Percentiles rank a stretch among this genome's conserved stretches.
These are phyloP conservation scores for Heteromurus nitidus DNA, from an alignment of 2,888 invertebrate species.

Conservation along the genomic window DNA sequence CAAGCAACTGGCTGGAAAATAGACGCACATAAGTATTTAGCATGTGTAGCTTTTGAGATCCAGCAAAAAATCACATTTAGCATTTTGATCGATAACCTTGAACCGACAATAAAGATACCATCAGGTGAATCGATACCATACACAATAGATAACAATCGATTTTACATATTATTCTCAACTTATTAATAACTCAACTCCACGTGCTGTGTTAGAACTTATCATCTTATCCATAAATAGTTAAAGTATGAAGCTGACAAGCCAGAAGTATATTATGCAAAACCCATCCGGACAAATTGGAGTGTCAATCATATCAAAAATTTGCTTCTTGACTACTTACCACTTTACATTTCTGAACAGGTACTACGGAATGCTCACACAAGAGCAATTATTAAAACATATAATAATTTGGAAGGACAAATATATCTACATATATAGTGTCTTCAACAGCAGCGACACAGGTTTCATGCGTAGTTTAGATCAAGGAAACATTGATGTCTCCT, in stretches of 20 bases:
- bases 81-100: neutral
- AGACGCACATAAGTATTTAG: too few relatives aligned
- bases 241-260: slow-evolving; percentile 3
- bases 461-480: neutral
- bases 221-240: neutral
- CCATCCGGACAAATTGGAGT: slow-evolving; percentile 41
- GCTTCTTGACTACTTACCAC: neutral
- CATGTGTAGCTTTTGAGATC: too few relatives aligned
- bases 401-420: neutral
- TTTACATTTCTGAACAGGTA: too few relatives aligned
- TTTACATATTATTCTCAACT: too few relatives aligned
- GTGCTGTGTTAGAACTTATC: neutral
- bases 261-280: slow-evolving; percentile 17
- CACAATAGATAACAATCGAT: too few relatives aligned
- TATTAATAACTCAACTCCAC: slow-evolving; percentile 4
- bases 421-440: too few relatives aligned
- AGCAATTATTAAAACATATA: neutral
- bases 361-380: too few relatives aligned
- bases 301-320: slow-evolving; percentile 37
- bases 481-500: slow-evolving; percentile 5
- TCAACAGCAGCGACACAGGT: neutral
- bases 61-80: neutral
- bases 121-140: too few relatives aligned
- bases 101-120: neutral
- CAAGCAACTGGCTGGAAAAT: too few relatives aligned